A percentile compares a stretch with the other conserved stretches of the same genome.
Conservation (phyloP, 2,797 vertebrate genomes). For the Cryptoprocta ferox region DNA sequence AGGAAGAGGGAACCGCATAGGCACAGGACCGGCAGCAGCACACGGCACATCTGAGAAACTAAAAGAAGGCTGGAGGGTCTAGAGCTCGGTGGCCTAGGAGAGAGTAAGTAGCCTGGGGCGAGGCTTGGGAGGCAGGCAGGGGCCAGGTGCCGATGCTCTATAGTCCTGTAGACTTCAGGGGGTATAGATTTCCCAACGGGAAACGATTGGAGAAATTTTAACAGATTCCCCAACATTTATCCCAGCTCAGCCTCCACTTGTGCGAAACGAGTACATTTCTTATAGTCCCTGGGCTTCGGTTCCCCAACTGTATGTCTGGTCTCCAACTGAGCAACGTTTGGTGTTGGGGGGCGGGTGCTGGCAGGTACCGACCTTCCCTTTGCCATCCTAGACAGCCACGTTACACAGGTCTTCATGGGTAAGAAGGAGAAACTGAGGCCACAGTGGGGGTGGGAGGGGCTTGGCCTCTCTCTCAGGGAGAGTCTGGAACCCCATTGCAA, state of each 20-base stretch:
- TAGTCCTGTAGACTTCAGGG: neutral
- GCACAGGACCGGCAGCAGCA: neutral
- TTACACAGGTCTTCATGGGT: neutral
- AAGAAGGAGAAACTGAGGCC: neutral
- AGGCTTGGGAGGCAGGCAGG: neutral
- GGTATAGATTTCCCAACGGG: neutral
- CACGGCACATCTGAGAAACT: neutral
- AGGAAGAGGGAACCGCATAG: neutral
- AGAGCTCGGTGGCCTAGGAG: neutral
- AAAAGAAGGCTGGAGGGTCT: neutral
- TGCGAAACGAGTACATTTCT: neutral
- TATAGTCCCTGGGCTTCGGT: neutral
- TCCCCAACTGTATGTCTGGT: neutral
- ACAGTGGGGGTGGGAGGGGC: neutral
- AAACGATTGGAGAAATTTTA: neutral
- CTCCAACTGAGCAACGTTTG: neutral
- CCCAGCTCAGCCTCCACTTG: neutral
- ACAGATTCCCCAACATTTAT: neutral
- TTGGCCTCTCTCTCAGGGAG: neutral
- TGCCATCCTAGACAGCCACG: neutral
- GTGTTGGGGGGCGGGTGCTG: accelerated
- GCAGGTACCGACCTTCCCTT: neutral
- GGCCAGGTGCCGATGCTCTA: neutral
- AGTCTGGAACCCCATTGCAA: neutral
- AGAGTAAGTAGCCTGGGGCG: neutral